Evolutionary conservation across 2,113 vertebrate genomes (phyloP).

Genomic region (Fulica atra): DNA sequence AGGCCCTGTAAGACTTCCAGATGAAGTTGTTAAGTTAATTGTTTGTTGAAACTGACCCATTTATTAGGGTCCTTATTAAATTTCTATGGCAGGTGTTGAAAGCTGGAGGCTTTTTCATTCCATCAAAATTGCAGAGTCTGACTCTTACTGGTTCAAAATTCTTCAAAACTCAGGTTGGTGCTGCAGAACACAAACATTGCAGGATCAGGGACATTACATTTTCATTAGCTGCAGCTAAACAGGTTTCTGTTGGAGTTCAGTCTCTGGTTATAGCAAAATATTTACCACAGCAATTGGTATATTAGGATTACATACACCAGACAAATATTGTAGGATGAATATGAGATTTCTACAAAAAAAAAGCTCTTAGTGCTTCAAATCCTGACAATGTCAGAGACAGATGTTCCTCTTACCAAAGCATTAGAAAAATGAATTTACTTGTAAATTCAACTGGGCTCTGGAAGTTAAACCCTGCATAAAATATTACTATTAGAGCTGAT

Average conservation of each 20-base stretch:
- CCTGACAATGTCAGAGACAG: conserved; percentile 16
- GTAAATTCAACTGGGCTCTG: conserved; percentile 9
- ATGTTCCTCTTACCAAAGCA: conserved; percentile 41
- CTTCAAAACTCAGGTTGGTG: not conserved
- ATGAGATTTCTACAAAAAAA: conserved; percentile 5
- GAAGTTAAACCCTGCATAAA: conserved; percentile 42
- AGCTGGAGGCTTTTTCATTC: conserved; percentile 56
- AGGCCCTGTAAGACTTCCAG: conserved; percentile 1
- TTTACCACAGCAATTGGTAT: not conserved
- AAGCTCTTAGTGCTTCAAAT: not conserved
- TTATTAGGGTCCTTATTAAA: conserved; percentile 65
- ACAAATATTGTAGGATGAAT: not conserved
- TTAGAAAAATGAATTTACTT: conserved; percentile 27
- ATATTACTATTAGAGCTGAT: conserved; percentile 43
- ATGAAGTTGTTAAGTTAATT: conserved; percentile 39
- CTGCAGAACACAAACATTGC: not conserved
- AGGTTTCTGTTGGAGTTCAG: not conserved
- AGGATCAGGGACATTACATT: not conserved
- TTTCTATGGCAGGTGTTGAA: conserved; percentile 59
- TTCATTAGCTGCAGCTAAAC: conserved; percentile 45
- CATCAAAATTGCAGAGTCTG: conserved; percentile 4
- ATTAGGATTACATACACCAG: not conserved
- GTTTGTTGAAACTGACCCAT: conserved; percentile 64
- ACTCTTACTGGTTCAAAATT: conserved; percentile 7
- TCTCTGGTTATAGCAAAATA: not conserved